A percentile compares a stretch with the other conserved stretches of the same genome.
These are phyloP conservation scores for Drosophila pallidifrons DNA, from an alignment of 1,140 invertebrate species.

Conservation along the genomic window DNA sequence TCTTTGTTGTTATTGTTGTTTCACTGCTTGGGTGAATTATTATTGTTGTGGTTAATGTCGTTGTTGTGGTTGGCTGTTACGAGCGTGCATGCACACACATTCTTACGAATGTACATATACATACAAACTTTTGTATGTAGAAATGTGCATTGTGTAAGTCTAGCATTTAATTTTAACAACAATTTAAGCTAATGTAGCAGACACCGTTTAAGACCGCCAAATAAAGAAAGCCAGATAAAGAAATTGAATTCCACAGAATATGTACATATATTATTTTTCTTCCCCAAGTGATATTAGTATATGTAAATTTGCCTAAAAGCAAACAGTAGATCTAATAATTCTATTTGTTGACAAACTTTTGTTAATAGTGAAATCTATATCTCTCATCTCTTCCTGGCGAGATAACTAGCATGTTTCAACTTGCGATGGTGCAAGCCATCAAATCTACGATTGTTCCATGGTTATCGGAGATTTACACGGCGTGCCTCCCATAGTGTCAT, in stretches of 20 bases:
- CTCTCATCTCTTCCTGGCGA: too few relatives aligned
- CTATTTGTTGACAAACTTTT: too few relatives aligned
- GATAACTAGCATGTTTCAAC: too few relatives aligned
- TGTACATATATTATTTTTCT: slow-evolving; percentile 1
- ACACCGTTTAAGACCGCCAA: neutral
- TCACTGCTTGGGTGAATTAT: slow-evolving; percentile 15
- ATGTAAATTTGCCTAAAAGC: neutral
- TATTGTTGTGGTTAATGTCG: slow-evolving; percentile 36
- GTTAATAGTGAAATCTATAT: too few relatives aligned
- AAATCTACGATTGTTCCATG: too few relatives aligned
- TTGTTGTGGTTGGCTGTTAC: slow-evolving; percentile 70
- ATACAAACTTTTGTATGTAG: slow-evolving; percentile 2
- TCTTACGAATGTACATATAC: slow-evolving; percentile 1
- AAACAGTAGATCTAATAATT: neutral
- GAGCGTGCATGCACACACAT: slow-evolving; percentile 11
- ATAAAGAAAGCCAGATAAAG: slow-evolving; percentile 11
- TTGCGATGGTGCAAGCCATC: too few relatives aligned
- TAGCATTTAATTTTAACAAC: slow-evolving; percentile 26
- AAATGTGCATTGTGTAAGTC: slow-evolving; percentile 23
- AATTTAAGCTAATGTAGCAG: slow-evolving; percentile 26
- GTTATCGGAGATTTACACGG: too few relatives aligned
- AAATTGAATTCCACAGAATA: slow-evolving; percentile 24
- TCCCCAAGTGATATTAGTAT: too few relatives aligned
- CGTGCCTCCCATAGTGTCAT: too few relatives aligned
- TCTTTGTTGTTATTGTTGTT: slow-evolving; percentile 56